Evolutionary conservation across 2,113 vertebrate species (phyloP).

Genomic region (Galemys pyrenaicus): DNA sequence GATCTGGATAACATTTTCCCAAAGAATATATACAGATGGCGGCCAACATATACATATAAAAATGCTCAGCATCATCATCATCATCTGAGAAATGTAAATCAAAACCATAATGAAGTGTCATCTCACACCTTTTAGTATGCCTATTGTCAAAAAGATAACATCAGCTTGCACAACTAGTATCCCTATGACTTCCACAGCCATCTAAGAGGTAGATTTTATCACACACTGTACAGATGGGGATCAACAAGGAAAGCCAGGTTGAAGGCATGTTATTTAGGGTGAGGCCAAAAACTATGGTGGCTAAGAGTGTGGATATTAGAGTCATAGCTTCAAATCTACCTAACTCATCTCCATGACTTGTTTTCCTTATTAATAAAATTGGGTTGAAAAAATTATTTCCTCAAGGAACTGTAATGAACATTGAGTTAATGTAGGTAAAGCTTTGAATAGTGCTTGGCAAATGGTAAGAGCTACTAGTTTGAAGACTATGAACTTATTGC

Average conservation of each 20-base stretch:
- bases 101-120: too few relatives aligned
- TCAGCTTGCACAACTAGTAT: neutral
- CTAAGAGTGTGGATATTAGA: neutral
- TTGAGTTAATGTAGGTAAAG: neutral
- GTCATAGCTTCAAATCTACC: neutral
- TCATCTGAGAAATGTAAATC: too few relatives aligned
- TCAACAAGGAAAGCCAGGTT: neutral
- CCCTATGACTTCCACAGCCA: neutral
- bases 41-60: too few relatives aligned
- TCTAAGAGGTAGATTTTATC: neutral
- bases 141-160: too few relatives aligned
- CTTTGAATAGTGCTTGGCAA: neutral
- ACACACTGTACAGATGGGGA: neutral
- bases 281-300: neutral
- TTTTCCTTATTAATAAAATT: neutral
- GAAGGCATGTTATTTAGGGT: neutral
- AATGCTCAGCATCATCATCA: too few relatives aligned
- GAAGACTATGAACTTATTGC: neutral
- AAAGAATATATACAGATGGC: too few relatives aligned
- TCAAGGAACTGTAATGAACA: neutral
- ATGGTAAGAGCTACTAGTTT: neutral
- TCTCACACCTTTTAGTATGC: too few relatives aligned
- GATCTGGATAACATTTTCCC: too few relatives aligned
- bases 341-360: neutral
- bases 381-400: neutral